Evolutionary conservation across 1,140 invertebrate genomes (phyloP), one percentile per base, ranked within the genome.

Genomic region (Euwallacea fornicatus): DNA sequence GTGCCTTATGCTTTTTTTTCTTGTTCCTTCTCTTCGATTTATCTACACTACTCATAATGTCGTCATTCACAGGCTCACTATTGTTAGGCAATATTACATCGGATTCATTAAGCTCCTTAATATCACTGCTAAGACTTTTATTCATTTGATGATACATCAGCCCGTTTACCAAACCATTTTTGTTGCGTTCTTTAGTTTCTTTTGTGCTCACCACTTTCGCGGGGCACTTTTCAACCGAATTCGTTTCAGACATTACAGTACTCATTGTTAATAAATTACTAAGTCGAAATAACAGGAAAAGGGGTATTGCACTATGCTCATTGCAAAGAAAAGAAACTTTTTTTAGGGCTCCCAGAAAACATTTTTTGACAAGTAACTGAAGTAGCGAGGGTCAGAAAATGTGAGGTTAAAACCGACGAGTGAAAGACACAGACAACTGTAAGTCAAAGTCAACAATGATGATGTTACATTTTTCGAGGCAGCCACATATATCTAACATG

Each of bases 111-210:
- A 60, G 10, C 21, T 60, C 55, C 43, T 46, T 66, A 33, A 60
- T 66, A 60, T 65, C 64, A 50, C 46, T 21, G 16, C 42, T 66
- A 7, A 47, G 42, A 41, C 47, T 42, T 61, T 66, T 66, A 58
- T 50, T 56, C 61, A 71, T 72, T 56, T 73, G 73, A 13, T 69
- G 44, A 15, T 69, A 66, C 50, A 69, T 66, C 56, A 79, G 42
- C 42, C 78, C 78, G 67, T 79, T 79, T 21, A 76, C 61, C 42
- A 79, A 62, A 11, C 78, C 78, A 73, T 79, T 78, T 60, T 74
- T 75, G 50, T 43, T 74, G 16, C 69, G 70, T 42, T 73, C 70
- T 55, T 71, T 73, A 16, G 64, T 44, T n/a, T 73, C 66, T 60
- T 60, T 72, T 62, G n/a, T 21, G 41, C 66, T 53, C 33, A 67